Evolutionary conservation across 2,888 invertebrate species (phyloP).

Genomic region (Macrophya alboannulata): DNA sequence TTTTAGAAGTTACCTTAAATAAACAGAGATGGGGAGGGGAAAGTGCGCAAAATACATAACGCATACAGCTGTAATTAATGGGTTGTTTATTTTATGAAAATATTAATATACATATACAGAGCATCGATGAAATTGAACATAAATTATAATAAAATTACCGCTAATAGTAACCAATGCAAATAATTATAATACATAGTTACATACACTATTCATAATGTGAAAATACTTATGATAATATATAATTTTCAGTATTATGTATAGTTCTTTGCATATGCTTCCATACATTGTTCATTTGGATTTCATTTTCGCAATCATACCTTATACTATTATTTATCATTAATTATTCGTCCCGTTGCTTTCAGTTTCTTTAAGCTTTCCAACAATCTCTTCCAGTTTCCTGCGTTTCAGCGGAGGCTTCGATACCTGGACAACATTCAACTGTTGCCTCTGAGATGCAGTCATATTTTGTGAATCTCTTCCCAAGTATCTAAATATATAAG

Average conservation of each 20-base stretch:
- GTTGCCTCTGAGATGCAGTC: slow-evolving; percentile 15
- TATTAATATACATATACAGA: neutral
- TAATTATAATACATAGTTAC: neutral
- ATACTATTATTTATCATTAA: neutral
- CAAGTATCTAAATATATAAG: slow-evolving; percentile 1
- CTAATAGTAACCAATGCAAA: neutral
- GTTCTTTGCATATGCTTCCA: neutral
- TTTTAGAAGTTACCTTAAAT: no score
- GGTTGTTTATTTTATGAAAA: neutral
- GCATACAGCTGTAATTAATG: neutral
- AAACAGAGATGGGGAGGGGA: no score
- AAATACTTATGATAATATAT: neutral
- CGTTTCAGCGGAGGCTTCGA: slow-evolving; percentile 60
- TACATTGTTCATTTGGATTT: neutral
- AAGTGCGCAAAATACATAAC: neutral
- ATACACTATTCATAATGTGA: neutral
- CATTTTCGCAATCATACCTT: neutral
- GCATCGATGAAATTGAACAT: neutral
- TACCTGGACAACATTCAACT: slow-evolving; percentile 41
- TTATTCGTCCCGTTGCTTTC: slow-evolving; percentile 58
- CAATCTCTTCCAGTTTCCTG: slow-evolving; percentile 67
- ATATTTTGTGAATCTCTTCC: slow-evolving; percentile 33
- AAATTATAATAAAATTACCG: neutral
- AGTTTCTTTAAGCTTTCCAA: slow-evolving; percentile 65
- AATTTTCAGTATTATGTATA: neutral